Percentiles rank a stretch among this genome's conserved stretches.
phyloP scores from a whole-genome alignment of 2,113 vertebrate species.

The Pogona vitticeps region DNA sequence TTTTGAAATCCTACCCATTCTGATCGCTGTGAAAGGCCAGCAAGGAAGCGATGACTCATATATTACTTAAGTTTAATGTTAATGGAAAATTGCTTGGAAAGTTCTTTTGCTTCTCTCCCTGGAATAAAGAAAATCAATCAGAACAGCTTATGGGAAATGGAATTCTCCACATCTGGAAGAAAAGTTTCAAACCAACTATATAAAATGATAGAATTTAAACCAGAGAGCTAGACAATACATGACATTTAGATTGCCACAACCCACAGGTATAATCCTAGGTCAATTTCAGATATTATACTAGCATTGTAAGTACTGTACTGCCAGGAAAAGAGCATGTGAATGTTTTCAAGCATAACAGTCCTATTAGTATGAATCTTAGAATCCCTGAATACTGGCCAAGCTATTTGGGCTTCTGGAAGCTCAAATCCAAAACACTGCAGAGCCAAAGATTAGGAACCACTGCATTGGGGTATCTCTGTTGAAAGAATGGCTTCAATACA shows the following conservation, averaged over 20 bases:
- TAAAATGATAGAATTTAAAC: neutral
- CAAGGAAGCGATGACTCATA: conserved; percentile 1
- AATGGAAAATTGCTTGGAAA: neutral
- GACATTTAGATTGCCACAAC: neutral
- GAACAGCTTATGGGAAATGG: neutral
- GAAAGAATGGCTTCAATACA: neutral
- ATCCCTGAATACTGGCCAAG: too few relatives aligned
- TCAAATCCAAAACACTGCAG: too few relatives aligned
- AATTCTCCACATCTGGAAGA: neutral
- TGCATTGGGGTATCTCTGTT: neutral
- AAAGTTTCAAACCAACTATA: neutral
- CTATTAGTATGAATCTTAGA: neutral
- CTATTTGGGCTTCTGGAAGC: too few relatives aligned
- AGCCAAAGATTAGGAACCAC: too few relatives aligned
- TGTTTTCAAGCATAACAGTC: neutral
- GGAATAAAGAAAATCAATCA: neutral
- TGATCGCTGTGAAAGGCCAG: neutral
- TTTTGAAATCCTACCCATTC: neutral
- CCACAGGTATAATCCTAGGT: neutral
- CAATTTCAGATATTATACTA: neutral
- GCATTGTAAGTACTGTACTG: neutral
- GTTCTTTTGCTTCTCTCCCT: neutral
- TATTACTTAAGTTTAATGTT: neutral
- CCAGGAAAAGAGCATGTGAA: neutral
- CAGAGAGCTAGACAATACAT: neutral